A percentile compares a stretch with the other conserved stretches of the same genome.
Evolutionary conservation across 2,888 invertebrate species (phyloP).

Genomic region (Meliscaeva auricollis): DNA sequence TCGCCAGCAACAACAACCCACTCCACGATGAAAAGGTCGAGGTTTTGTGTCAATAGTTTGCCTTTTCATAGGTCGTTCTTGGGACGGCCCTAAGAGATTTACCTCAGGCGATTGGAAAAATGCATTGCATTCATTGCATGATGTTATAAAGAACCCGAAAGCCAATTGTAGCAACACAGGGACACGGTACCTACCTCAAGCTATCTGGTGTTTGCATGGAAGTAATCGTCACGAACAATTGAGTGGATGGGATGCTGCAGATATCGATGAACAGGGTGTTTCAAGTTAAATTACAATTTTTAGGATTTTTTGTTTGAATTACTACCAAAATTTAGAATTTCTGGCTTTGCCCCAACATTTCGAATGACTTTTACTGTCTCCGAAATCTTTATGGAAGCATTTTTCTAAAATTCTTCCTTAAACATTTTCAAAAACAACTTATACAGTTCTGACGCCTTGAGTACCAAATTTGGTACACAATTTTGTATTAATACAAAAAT

Average conservation of each 20-base stretch:
- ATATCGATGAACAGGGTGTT: slow-evolving; percentile 25
- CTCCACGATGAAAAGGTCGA: slow-evolving; percentile 64
- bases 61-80: slow-evolving; percentile 48
- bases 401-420: no score
- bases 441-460: no score
- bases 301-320: no score
- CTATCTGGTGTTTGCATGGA: slow-evolving; percentile 33
- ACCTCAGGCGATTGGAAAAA: slow-evolving; percentile 46
- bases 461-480: no score
- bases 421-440: no score
- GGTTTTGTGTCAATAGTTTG: slow-evolving; percentile 73
- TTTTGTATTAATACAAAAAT: no score
- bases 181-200: slow-evolving; percentile 32
- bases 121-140: slow-evolving; percentile 51
- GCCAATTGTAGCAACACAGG: slow-evolving; percentile 58
- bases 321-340: no score
- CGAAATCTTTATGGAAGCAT: no score
- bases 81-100: slow-evolving; percentile 33
- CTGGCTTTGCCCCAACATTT: no score
- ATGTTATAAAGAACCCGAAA: slow-evolving; percentile 34
- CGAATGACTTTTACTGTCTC: no score
- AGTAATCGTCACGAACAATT: slow-evolving; percentile 72
- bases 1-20: slow-evolving; percentile 3
- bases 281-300: no score
- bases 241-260: not conserved